phyloP scores from a whole-genome alignment of 2,888 invertebrate genomes.

The Eucriotettix oculatus region DNA sequence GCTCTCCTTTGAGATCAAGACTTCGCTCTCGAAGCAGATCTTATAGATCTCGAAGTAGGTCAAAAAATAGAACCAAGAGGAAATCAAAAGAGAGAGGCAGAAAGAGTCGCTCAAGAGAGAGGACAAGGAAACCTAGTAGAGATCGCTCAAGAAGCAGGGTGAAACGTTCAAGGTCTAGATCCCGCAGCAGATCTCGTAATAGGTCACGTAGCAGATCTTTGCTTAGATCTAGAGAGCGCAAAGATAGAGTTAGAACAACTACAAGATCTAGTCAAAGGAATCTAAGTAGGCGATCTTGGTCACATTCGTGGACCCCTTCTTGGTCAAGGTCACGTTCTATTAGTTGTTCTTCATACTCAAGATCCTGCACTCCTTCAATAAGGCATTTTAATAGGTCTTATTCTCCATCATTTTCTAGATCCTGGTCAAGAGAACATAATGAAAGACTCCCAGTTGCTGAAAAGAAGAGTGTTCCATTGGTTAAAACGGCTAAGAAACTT shows the following conservation, averaged over 20 bases:
- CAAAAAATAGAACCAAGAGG: conserved; percentile 17
- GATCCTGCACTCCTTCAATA: conserved; percentile 6
- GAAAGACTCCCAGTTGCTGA: conserved; percentile 7
- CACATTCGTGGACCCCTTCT: conserved; percentile 31
- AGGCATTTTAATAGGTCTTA: conserved; percentile 12
- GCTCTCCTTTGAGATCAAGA: conserved; percentile 11
- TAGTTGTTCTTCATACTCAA: conserved; percentile 8
- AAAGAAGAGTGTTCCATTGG: conserved; percentile 3
- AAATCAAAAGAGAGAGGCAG: conserved; percentile 19
- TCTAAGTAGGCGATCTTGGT: conserved; percentile 7
- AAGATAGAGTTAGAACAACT: conserved; percentile 16
- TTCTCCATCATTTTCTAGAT: conserved; percentile 14
- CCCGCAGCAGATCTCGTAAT: conserved; percentile 20
- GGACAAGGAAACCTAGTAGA: conserved; percentile 18
- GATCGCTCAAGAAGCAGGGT: conserved; percentile 19
- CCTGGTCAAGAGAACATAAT: conserved; percentile 15
- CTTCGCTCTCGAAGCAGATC: conserved; percentile 13
- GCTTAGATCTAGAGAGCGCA: conserved; percentile 15
- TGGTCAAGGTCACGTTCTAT: conserved; percentile 35
- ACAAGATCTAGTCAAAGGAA: conserved; percentile 1
- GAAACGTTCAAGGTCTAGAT: conserved; percentile 20
- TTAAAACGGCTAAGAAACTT: conserved; percentile 31
- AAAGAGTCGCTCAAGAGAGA: conserved; percentile 25
- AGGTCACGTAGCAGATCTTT: conserved; percentile 22
- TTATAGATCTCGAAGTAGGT: conserved; percentile 17